Base-by-base conservation (phyloP, 1,140 invertebrate genomes). In the Drosophila bifasciata region DNA sequence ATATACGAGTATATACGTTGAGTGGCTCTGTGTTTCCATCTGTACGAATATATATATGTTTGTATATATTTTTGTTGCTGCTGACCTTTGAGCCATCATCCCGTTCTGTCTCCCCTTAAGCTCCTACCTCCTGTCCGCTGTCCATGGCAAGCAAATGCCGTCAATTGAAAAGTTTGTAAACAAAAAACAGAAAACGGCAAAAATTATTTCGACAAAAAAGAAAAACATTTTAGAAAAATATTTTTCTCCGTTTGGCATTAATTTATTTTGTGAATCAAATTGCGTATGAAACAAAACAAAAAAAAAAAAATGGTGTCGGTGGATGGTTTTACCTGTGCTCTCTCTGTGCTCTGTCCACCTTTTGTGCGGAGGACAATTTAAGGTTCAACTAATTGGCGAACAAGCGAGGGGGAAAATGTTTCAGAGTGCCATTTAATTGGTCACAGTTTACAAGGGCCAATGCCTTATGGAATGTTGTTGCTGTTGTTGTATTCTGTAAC, bases 91-190 rank as follows among this genome's bases (percentile, higher is more conserved):
- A 64, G n/a, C 62, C n/a, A n/a, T n/a, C 59, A 8, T 57, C 23
- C n/a, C 7, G 19, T 19, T 16, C 13, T 8, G 9, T 8, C 44
- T 1, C n/a, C n/a, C 15, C 50, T 41, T 39, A 25, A 51, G 13
- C 13, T 28, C 17, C 43, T 17, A 3, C 19, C 48, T 46, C 8
- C 36, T 49, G 52, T 62, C 70, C 70, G 74, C 68, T 68, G 72
- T 62, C 83, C 60, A 25, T 78, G 61, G 70, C 83, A 81, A 81
- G 67, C 62, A 85, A 85, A 85, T 81, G 68, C 64, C 46, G 83
- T 56, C 81, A 86, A 88, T 81, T 78, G 77, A 81, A 86, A 85
- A 81, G 36, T 78, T 72, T 66, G 40, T 64, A 69, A 73, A 81
- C 53, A 76, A 73, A 80, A 63, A 71, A 55, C 60, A 28, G 39